A percentile compares a stretch with the other conserved stretches of the same genome.
These are phyloP conservation scores for Ctenicera cuprea DNA, from an alignment of 2,888 invertebrate species.

Conservation along the genomic window DNA sequence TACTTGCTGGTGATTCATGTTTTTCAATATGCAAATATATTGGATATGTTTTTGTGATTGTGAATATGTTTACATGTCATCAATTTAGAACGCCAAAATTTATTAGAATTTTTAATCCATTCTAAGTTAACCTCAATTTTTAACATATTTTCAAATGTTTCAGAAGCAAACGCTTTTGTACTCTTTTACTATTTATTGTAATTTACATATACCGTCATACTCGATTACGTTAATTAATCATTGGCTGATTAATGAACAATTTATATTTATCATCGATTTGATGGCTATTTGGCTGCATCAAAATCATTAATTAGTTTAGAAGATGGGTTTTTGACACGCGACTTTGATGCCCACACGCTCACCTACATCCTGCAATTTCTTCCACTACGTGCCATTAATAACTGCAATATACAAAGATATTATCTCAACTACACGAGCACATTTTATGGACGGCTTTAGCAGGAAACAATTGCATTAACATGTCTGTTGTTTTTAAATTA, in stretches of 20 bases:
- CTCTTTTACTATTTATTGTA: conserved; percentile 8
- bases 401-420: conserved; percentile 34
- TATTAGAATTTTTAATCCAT: conserved; percentile 8
- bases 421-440: conserved; percentile 32
- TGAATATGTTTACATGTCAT: neutral
- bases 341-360: conserved; percentile 34
- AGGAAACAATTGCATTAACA: conserved; percentile 39
- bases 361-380: conserved; percentile 31
- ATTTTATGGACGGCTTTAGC: conserved; percentile 37
- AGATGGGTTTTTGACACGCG: conserved; percentile 27
- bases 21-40: conserved; percentile 5
- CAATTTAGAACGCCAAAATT: conserved; percentile 17
- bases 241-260: conserved; percentile 18
- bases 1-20: neutral
- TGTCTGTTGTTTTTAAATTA: conserved; percentile 38
- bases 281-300: conserved; percentile 11
- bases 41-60: neutral
- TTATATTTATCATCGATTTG: conserved; percentile 27
- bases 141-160: neutral
- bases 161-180: conserved; percentile 1
- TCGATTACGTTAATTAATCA: conserved; percentile 21
- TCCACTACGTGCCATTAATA: conserved; percentile 32
- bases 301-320: conserved; percentile 27
- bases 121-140: conserved; percentile 27
- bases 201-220: neutral